These are phyloP conservation scores for Chrysolina oricalcia DNA, from an alignment of 2,888 invertebrate species.

Conservation along the genomic window DNA sequence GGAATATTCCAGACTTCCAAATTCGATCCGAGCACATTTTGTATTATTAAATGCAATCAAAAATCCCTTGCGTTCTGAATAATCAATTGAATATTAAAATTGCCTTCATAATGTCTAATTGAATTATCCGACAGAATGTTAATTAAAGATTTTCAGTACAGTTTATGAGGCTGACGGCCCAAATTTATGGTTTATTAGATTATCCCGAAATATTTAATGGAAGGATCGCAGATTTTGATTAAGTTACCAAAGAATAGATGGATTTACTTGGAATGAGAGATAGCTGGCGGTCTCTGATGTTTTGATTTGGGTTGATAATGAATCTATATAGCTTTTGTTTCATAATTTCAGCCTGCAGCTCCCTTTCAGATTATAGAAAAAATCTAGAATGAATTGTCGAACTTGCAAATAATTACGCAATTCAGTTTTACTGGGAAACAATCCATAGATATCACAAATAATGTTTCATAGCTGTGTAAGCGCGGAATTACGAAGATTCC, in stretches of 20 bases:
- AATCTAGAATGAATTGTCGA: no score
- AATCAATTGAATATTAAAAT: slow-evolving; percentile 24
- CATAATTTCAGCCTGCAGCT: neutral
- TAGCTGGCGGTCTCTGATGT: slow-evolving; percentile 6
- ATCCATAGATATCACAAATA: no score
- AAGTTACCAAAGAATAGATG: slow-evolving; percentile 28
- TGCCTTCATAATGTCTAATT: slow-evolving; percentile 33
- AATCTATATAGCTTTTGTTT: neutral
- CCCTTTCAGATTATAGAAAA: no score
- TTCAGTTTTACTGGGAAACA: no score
- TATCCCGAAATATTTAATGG: slow-evolving; percentile 48
- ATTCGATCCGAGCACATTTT: neutral
- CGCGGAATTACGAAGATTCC: no score
- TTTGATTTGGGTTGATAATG: neutral
- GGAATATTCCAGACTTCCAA: neutral
- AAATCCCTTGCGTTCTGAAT: slow-evolving; percentile 11
- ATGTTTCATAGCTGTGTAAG: no score
- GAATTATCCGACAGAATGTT: slow-evolving; percentile 42
- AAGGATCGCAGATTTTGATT: slow-evolving; percentile 44
- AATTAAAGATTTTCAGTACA: slow-evolving; percentile 42
- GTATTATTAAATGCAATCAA: slow-evolving; percentile 13
- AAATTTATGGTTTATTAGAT: slow-evolving; percentile 45
- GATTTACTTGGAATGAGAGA: neutral
- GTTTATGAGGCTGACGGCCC: slow-evolving; percentile 43
- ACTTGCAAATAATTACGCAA: no score